Percentiles rank a stretch among this genome's conserved stretches.
Conservation (phyloP, 2,113 vertebrate genomes). For the Gobiocypris rarus region DNA sequence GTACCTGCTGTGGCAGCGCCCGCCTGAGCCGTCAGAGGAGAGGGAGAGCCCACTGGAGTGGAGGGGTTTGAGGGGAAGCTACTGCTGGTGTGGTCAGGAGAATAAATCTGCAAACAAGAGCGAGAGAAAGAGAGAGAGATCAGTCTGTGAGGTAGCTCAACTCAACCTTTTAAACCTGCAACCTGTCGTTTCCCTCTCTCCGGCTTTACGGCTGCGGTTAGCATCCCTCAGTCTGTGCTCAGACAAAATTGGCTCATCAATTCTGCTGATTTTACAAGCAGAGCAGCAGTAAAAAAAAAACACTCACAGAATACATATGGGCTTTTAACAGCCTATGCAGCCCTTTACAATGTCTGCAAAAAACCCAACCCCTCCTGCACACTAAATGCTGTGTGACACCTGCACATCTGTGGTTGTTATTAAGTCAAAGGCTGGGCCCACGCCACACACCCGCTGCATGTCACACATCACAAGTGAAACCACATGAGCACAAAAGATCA, state of each 20-base stretch:
- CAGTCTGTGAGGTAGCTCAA: conserved; percentile 58
- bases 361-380: conserved; percentile 36
- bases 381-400: conserved; percentile 50
- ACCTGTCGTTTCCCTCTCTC: conserved; percentile 40
- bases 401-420: conserved; percentile 45
- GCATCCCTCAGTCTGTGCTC: conserved; percentile 52
- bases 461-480: conserved; percentile 28
- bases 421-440: not conserved
- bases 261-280: conserved; percentile 64
- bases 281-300: conserved; percentile 61
- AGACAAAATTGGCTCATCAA: conserved; percentile 65
- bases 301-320: conserved; percentile 63
- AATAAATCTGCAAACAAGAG: conserved; percentile 90
- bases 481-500: conserved; percentile 9
- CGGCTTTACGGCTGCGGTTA: conserved; percentile 60
- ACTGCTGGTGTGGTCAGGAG: conserved; percentile 98
- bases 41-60: conserved; percentile 95
- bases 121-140: conserved; percentile 21
- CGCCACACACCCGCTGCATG: conserved; percentile 29
- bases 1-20: conserved; percentile 69
- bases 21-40: conserved; percentile 88
- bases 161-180: conserved; percentile 38
- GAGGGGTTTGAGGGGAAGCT: conserved; percentile 98
- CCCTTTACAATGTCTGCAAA: conserved; percentile 61
- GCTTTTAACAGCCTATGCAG: conserved; percentile 54